These are phyloP conservation scores for Scaptomyza cyrtandrae DNA, from an alignment of 2,888 invertebrate species.

Conservation along the genomic window DNA sequence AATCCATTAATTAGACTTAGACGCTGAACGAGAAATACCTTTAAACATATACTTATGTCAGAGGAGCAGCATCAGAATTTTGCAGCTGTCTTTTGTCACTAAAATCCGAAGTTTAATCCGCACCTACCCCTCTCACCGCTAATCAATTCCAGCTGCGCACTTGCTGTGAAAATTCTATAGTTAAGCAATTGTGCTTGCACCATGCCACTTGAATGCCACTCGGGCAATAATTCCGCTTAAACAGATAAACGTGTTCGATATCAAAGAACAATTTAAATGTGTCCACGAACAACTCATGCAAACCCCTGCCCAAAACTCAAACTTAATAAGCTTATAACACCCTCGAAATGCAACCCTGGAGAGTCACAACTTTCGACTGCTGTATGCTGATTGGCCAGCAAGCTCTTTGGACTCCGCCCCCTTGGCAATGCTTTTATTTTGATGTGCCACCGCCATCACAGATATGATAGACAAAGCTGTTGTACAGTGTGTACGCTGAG, in stretches of 20 bases:
- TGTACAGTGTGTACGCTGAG: neutral
- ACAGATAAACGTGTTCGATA: conserved; percentile 70
- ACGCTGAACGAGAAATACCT: conserved; percentile 11
- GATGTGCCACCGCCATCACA: conserved; percentile 68
- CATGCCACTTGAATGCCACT: conserved; percentile 40
- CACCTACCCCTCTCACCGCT: neutral
- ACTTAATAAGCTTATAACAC: conserved; percentile 74
- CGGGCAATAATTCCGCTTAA: conserved; percentile 78
- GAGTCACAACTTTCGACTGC: conserved; percentile 37
- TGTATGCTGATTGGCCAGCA: conserved; percentile 50
- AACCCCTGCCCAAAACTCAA: conserved; percentile 22
- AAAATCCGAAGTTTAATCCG: neutral
- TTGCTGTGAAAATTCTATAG: conserved; percentile 39
- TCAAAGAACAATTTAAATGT: conserved; percentile 67
- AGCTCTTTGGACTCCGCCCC: conserved; percentile 49
- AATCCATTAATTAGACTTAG: conserved; percentile 72
- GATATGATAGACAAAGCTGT: conserved; percentile 39
- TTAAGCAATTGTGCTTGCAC: conserved; percentile 21
- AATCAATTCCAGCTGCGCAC: conserved; percentile 32
- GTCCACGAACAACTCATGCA: conserved; percentile 15
- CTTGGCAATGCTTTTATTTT: conserved; percentile 33
- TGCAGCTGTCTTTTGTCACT: conserved; percentile 54
- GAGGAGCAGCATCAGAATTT: conserved; percentile 4
- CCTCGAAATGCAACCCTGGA: conserved; percentile 64
- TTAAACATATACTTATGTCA: conserved; percentile 1